Percentiles rank a stretch among this genome's conserved stretches.
These are phyloP conservation scores for Chironomus striatipennis DNA, from an alignment of 1,140 invertebrate genomes.

Conservation along the genomic window DNA sequence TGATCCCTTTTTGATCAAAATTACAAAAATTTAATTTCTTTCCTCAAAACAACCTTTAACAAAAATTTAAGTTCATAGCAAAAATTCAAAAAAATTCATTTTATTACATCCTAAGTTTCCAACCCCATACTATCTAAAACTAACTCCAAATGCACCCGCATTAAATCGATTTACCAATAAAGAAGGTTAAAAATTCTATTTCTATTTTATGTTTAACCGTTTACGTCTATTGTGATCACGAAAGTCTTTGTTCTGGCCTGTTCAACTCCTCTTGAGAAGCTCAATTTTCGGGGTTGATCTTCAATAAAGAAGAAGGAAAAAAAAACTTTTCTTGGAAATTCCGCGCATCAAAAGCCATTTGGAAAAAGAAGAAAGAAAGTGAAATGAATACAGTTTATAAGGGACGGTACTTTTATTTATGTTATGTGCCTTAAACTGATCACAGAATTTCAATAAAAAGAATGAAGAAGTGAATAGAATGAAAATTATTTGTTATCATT, in stretches of 20 bases:
- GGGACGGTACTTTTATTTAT: conserved; percentile 4
- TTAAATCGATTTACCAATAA: background rate
- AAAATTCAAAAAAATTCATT: no score
- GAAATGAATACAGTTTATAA: background rate
- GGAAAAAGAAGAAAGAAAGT: no score
- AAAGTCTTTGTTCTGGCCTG: background rate
- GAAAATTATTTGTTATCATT: conserved; percentile 10
- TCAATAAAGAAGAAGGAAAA: background rate
- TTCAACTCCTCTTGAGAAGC: background rate
- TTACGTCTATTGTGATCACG: background rate
- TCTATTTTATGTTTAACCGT: no score
- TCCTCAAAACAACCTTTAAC: no score
- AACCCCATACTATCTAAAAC: no score
- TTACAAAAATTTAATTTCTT: no score
- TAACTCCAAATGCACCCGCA: background rate
- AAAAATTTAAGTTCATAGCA: no score
- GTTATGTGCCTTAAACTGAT: background rate
- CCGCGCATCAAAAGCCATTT: background rate
- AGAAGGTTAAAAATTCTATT: no score
- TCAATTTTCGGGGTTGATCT: background rate
- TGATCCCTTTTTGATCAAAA: no score
- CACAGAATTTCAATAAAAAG: no score
- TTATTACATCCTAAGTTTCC: no score
- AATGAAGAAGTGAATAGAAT: no score
- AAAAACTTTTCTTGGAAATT: background rate